Conservation (phyloP, 2,113 vertebrate genomes). For the Dendrocopos noguchii region DNA sequence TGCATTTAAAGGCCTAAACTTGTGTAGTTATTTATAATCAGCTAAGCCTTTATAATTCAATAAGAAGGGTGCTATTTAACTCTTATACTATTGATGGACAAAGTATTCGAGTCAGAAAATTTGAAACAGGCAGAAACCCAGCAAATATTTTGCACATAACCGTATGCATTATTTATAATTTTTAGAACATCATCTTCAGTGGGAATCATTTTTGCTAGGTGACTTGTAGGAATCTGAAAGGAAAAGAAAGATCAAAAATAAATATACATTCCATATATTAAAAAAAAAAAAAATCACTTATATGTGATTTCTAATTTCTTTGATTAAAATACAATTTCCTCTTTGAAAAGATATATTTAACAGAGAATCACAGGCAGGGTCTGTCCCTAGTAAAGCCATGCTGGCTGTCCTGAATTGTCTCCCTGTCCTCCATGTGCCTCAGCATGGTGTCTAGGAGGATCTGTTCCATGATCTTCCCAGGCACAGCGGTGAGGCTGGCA, state of each 20-base stretch:
- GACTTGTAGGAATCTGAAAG: neutral
- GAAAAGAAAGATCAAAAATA: neutral
- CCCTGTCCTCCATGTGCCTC: too few relatives aligned
- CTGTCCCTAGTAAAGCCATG: too few relatives aligned
- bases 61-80: slow-evolving; percentile 59
- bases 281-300: neutral
- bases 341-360: neutral
- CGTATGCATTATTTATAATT: neutral
- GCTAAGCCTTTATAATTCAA: slow-evolving; percentile 61
- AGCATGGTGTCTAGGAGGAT: too few relatives aligned
- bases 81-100: neutral
- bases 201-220: neutral
- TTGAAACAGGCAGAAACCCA: neutral
- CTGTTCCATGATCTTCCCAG: too few relatives aligned
- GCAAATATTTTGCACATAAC: neutral
- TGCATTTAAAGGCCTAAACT: slow-evolving; percentile 57
- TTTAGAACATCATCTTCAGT: neutral
- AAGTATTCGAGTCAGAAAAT: neutral
- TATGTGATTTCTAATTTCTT: neutral
- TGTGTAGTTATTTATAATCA: slow-evolving; percentile 73
- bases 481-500: too few relatives aligned
- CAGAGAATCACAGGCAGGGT: too few relatives aligned
- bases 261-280: neutral
- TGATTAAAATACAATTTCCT: neutral
- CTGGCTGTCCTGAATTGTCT: too few relatives aligned